phyloP scores from a whole-genome alignment of 2,797 vertebrate species.

The Natrix natrix region DNA sequence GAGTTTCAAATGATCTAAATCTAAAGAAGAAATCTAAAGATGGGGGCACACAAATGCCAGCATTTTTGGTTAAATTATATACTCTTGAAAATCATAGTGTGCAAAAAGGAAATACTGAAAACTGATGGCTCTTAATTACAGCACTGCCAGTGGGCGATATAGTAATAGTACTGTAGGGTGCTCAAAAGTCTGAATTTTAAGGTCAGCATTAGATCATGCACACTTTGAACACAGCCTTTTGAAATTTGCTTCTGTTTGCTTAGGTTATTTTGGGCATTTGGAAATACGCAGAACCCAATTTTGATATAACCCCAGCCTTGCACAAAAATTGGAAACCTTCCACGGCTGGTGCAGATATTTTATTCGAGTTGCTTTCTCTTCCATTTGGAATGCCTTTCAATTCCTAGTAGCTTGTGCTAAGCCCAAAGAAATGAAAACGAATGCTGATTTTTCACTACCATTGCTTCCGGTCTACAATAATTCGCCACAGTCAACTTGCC shows the following conservation, averaged over 20 bases:
- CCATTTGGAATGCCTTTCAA: background rate
- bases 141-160: conserved; percentile 26
- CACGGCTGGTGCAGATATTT: background rate
- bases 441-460: background rate
- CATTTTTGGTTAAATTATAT: conserved; percentile 48
- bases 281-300: background rate
- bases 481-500: no score
- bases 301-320: background rate
- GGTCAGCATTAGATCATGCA: background rate
- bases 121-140: conserved; percentile 34
- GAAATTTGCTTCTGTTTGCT: background rate
- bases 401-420: background rate
- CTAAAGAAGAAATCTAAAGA: conserved; percentile 42
- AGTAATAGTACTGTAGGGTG: conserved; percentile 12
- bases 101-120: conserved; percentile 44
- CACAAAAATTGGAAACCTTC: background rate
- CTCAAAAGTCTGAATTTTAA: conserved; percentile 17
- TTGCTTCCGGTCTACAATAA: background rate
- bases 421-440: background rate
- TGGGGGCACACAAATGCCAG: background rate
- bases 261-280: accelerated
- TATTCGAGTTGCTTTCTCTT: background rate
- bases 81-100: conserved; percentile 19
- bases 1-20: conserved; percentile 45
- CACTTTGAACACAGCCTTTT: background rate